Percentiles rank a stretch among this genome's conserved stretches.
Conservation (phyloP, 2,797 vertebrate genomes). For the Scolopax bukidnonensis region DNA sequence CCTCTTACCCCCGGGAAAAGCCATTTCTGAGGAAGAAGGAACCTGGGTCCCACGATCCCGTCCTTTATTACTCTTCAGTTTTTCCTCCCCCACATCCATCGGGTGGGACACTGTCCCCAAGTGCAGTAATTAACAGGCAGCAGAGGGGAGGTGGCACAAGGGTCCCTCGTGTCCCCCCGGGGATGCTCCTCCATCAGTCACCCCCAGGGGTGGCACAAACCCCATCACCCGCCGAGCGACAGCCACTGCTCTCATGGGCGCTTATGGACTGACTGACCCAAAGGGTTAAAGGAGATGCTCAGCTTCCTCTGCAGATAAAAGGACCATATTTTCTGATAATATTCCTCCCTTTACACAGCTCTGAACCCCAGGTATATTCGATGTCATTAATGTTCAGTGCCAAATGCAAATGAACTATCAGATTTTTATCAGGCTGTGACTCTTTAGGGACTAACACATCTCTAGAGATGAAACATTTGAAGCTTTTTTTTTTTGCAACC, state of each 20-base stretch:
- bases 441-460: background rate
- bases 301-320: background rate
- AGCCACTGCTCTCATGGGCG: accelerated
- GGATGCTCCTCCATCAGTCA: background rate
- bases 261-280: background rate
- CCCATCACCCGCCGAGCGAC: too few species aligned
- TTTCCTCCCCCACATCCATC: background rate
- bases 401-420: background rate
- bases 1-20: background rate
- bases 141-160: accelerated
- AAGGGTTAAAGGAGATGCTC: accelerated
- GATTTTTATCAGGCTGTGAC: background rate
- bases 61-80: background rate
- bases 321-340: background rate
- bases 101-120: too few species aligned
- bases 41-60: too few species aligned
- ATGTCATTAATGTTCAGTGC: background rate
- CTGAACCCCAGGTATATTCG: background rate
- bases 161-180: background rate
- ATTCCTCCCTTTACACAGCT: background rate
- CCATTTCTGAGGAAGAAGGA: background rate
- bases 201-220: background rate
- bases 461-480: background rate
- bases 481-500: background rate
- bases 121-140: accelerated